Evolutionary conservation across 2,797 vertebrate species (phyloP), one percentile per base, ranked within the genome.

Genomic region (Coreius guichenoti): DNA sequence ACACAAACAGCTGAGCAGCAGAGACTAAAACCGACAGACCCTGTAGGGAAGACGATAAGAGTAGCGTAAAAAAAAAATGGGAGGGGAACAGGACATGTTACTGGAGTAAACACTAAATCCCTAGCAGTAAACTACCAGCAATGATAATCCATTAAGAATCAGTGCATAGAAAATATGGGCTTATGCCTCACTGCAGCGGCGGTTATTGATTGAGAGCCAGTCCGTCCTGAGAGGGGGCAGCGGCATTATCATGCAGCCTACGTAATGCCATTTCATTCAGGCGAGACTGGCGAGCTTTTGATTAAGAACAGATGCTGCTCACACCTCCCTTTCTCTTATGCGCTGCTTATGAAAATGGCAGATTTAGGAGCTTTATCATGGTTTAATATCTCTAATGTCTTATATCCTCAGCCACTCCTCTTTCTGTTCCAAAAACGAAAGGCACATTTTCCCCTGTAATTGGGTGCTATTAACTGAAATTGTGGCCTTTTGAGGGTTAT

Each of bases 221-320:
- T 58, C 54, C 21, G 7, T 65, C 43, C 77, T 26, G 68, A 58
- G 26, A 80, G 54, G 5, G 83, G 65, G 7, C 39, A 51, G 54
- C 5, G 0, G 68, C 68, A 85, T 85, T 85, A 85, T 85, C 83
- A 85, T 85, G 76, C 83, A 85, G 76, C 77, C 68, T 80, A 63
- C 54, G 77, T 85, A 80, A 80, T 63, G 68, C 29, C 14, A 61
- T 80, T 85, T 81, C 85, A 86, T 69, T 81, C 85, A 75, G 78
- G 43, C 61, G 49, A 75, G 70, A 75, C 63, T 63, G 31, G 31
- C 63, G 74, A 80, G 82, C 70, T 67, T 84, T 69, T 87, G 82
- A 84, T 81, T 84, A 81, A 80, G 82, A 84, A 84, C 86, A 87
- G 86, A 87, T 87, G 86, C 82, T 87, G 65, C 72, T 77, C 73